A percentile compares a stretch with the other conserved stretches of the same genome.
These are phyloP conservation scores for Lepidonotus clava DNA, from an alignment of 2,888 invertebrate genomes.

Conservation along the genomic window DNA sequence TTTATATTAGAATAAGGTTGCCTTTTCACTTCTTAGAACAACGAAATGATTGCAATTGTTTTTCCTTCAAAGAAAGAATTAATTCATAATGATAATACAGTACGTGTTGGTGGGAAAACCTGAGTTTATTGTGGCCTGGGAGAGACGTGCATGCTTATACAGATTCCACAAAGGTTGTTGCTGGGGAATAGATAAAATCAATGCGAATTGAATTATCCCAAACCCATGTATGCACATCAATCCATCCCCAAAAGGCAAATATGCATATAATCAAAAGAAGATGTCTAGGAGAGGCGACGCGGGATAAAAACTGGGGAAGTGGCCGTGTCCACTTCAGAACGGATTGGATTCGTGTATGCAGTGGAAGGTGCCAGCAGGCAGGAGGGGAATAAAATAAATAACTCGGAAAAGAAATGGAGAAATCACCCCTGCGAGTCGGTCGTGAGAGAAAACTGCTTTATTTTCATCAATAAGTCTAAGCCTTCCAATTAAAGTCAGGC, in stretches of 20 bases:
- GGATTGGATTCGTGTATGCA: too few species aligned
- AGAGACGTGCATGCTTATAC: not conserved
- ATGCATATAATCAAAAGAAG: not conserved
- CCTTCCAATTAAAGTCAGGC: not conserved
- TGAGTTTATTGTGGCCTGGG: not conserved
- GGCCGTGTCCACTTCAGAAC: too few species aligned
- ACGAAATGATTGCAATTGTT: too few species aligned
- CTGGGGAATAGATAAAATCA: not conserved
- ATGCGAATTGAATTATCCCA: not conserved
- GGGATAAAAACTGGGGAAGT: too few species aligned
- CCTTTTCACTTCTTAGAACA: too few species aligned
- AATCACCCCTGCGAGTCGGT: not conserved
- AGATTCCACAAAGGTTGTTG: not conserved
- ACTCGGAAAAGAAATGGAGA: not conserved
- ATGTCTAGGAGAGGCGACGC: not conserved
- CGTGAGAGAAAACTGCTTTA: conserved; percentile 1
- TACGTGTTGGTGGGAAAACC: not conserved
- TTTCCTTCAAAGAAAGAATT: too few species aligned
- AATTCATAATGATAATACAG: not conserved
- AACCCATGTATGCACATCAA: not conserved
- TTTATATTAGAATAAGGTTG: too few species aligned
- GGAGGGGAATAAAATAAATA: not conserved
- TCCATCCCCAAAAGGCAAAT: conserved; percentile 16
- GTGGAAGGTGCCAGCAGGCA: not conserved
- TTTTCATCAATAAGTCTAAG: conserved; percentile 14